Conservation (phyloP, 1,140 invertebrate genomes). For the Agrypnia vestita region DNA sequence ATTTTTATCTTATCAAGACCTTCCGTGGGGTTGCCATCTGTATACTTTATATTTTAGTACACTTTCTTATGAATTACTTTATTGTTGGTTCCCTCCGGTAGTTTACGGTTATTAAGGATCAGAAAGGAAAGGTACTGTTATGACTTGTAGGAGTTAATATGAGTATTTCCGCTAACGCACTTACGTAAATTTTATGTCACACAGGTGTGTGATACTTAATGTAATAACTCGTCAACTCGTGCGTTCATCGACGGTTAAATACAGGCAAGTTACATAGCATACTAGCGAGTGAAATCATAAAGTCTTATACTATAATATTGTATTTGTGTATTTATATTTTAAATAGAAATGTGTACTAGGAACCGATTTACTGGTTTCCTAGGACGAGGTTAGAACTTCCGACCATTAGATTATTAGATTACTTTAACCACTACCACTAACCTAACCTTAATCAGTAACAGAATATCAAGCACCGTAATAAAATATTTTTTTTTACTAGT, state of each 20-base stretch:
- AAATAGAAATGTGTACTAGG: too few relatives aligned
- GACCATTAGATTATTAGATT: too few relatives aligned
- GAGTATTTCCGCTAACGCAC: constrained; percentile 6
- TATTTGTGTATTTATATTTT: background rate
- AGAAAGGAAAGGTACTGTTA: background rate
- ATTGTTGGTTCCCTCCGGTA: background rate
- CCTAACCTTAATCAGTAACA: too few relatives aligned
- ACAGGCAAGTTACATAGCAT: background rate
- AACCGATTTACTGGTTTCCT: too few relatives aligned
- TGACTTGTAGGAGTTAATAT: constrained; percentile 15
- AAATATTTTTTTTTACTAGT: too few relatives aligned
- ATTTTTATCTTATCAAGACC: too few relatives aligned
- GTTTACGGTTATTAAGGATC: constrained; percentile 11
- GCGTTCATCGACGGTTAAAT: background rate
- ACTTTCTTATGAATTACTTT: background rate
- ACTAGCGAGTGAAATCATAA: too few relatives aligned
- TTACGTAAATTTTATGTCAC: constrained; percentile 17
- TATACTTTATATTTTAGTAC: too few relatives aligned
- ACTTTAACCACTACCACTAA: too few relatives aligned
- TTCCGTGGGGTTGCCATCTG: too few relatives aligned
- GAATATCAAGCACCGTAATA: too few relatives aligned
- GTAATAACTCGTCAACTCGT: constrained; percentile 6
- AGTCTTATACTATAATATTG: background rate
- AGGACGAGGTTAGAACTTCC: too few relatives aligned
- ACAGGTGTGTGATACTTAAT: constrained; percentile 19